phyloP scores from a whole-genome alignment of 2,888 invertebrate genomes.

The Chloromyia formosa region DNA sequence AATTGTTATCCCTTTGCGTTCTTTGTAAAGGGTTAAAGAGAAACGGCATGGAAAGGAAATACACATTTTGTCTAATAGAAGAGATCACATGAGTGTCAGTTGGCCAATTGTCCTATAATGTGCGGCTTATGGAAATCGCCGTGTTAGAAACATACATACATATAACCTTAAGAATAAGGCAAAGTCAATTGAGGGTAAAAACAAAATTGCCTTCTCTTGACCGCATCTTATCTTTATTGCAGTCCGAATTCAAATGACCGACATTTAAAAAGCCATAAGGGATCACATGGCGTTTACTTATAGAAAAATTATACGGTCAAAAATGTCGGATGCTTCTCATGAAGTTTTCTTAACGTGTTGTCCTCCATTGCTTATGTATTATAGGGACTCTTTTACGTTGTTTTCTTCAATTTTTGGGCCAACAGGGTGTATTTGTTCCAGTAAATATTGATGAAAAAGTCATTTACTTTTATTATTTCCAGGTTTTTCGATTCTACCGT shows the following conservation, averaged over 20 bases:
- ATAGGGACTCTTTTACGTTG: not conserved
- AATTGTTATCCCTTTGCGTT: not conserved
- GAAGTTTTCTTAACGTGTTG: slow-evolving; percentile 51
- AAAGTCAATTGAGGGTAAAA: slow-evolving; percentile 55
- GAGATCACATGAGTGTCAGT: slow-evolving; percentile 26
- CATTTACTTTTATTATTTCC: slow-evolving; percentile 31
- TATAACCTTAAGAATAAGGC: slow-evolving; percentile 42
- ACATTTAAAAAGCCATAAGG: slow-evolving; percentile 53
- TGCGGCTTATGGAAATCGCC: slow-evolving; percentile 40
- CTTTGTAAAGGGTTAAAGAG: slow-evolving; percentile 14
- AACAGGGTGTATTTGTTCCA: slow-evolving; percentile 36
- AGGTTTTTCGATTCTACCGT: not conserved
- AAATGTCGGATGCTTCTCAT: slow-evolving; percentile 51
- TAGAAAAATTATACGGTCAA: slow-evolving; percentile 54
- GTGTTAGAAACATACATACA: not conserved
- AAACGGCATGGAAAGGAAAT: not conserved
- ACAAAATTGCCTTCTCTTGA: slow-evolving; percentile 53
- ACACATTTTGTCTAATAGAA: not conserved
- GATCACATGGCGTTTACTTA: slow-evolving; percentile 52
- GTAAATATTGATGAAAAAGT: slow-evolving; percentile 39
- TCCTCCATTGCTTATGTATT: not conserved
- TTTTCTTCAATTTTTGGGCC: too few species aligned
- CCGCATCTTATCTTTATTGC: slow-evolving; percentile 55
- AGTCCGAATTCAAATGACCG: slow-evolving; percentile 54
- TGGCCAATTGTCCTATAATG: slow-evolving; percentile 37